A percentile compares a stretch with the other conserved stretches of the same genome.
These are phyloP conservation scores for Oreochromis aureus DNA, from an alignment of 2,113 vertebrate species.

Conservation along the genomic window DNA sequence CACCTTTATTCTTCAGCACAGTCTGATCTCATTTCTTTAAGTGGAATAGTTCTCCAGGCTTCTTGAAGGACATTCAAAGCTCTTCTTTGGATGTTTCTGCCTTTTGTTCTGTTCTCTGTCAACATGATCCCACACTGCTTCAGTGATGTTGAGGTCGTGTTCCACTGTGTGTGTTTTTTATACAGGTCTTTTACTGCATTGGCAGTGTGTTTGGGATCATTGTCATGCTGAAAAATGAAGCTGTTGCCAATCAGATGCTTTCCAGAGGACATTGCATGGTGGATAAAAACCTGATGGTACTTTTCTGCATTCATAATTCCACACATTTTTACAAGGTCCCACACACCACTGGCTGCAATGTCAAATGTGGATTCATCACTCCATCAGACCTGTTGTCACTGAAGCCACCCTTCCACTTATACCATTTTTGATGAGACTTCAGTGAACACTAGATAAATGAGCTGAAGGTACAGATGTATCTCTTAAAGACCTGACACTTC, in stretches of 20 bases:
- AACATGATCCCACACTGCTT: not conserved
- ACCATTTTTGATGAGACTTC: not conserved
- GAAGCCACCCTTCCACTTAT: not conserved
- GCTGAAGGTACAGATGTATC: not conserved
- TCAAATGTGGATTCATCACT: not conserved
- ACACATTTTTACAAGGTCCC: not conserved
- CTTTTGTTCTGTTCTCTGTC: not conserved
- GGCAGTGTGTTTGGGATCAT: not conserved
- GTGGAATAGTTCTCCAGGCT: not conserved
- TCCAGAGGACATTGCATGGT: not conserved
- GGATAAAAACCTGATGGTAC: not conserved
- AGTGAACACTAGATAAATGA: not conserved
- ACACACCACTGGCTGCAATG: not conserved
- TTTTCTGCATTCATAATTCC: not conserved
- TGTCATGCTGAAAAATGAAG: not conserved
- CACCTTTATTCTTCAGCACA: not conserved
- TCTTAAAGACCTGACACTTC: not conserved
- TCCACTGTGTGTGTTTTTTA: not conserved
- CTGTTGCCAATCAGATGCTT: not conserved
- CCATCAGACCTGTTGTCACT: not conserved
- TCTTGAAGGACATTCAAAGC: not conserved
- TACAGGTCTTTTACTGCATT: not conserved
- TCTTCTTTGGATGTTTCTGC: rapidly evolving
- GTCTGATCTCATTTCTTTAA: not conserved
- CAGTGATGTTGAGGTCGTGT: not conserved